Percentiles rank a stretch among this genome's conserved stretches.
Evolutionary conservation across 2,888 invertebrate species (phyloP).

Genomic region (Pinctada fucata): DNA sequence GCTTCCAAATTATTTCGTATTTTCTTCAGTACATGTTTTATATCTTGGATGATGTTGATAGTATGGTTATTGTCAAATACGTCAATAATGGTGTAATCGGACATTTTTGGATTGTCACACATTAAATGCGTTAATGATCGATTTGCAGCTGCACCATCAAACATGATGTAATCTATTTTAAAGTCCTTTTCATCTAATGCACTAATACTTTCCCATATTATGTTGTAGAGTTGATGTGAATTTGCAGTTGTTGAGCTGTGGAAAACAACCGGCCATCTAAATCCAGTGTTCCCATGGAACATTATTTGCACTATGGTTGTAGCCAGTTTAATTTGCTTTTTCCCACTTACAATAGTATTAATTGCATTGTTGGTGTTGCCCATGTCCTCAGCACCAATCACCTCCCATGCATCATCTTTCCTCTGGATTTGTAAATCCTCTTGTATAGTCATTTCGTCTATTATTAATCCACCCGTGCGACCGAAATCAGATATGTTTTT

Average conservation of each 20-base stretch:
- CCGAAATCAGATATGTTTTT: slow-evolving; percentile 1
- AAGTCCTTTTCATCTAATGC: slow-evolving; percentile 7
- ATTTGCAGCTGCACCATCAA: slow-evolving; percentile 29
- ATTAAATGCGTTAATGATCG: slow-evolving; percentile 17
- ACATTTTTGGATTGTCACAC: not conserved
- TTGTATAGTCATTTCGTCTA: slow-evolving; percentile 20
- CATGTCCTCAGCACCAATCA: slow-evolving; percentile 31
- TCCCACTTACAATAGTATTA: slow-evolving; percentile 26
- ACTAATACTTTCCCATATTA: slow-evolving; percentile 14
- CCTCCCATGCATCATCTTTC: slow-evolving; percentile 29
- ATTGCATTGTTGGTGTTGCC: slow-evolving; percentile 33
- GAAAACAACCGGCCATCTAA: slow-evolving; percentile 23
- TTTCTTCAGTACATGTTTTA: slow-evolving; percentile 23
- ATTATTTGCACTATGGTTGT: slow-evolving; percentile 6
- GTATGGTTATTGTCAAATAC: not conserved
- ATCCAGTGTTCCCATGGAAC: slow-evolving; percentile 13
- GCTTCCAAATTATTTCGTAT: slow-evolving; percentile 4
- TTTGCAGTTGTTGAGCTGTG: slow-evolving; percentile 7
- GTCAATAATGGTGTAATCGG: not conserved
- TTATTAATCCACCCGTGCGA: slow-evolving; percentile 6
- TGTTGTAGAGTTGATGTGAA: not conserved
- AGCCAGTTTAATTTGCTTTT: not conserved
- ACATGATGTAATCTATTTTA: slow-evolving; percentile 21
- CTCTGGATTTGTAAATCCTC: slow-evolving; percentile 11
- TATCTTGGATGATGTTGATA: slow-evolving; percentile 19